phyloP scores from a whole-genome alignment of 2,888 invertebrate genomes.

The Hyposoter didymator region DNA sequence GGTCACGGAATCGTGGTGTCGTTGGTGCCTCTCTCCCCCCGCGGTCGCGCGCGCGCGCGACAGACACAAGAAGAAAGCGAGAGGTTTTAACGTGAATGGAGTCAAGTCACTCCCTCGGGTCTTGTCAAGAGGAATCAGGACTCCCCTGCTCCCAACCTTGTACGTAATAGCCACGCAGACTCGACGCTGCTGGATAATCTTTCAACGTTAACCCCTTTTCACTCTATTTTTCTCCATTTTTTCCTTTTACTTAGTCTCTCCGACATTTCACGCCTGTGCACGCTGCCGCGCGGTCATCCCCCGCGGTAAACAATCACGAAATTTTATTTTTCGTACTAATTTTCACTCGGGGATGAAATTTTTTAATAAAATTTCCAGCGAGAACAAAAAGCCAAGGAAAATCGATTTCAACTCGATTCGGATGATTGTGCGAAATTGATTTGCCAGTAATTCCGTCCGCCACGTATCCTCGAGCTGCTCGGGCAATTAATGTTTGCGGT shows the following conservation, averaged over 20 bases:
- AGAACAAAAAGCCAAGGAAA: no score
- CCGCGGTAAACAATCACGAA: neutral
- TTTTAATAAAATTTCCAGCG: no score
- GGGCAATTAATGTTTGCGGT: conserved; percentile 30
- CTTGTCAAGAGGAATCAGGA: conserved; percentile 52
- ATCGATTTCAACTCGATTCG: neutral
- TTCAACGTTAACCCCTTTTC: conserved; percentile 30
- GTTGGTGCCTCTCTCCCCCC: conserved; percentile 7
- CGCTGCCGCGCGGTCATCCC: neutral
- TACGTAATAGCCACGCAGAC: neutral
- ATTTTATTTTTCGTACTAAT: neutral
- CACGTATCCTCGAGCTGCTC: neutral
- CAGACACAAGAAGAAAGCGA: neutral
- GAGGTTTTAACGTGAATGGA: conserved; percentile 23
- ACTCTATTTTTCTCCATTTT: neutral
- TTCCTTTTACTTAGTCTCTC: neutral
- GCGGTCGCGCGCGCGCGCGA: no score
- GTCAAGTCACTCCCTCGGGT: conserved; percentile 45
- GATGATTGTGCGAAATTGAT: neutral
- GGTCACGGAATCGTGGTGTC: conserved; percentile 27
- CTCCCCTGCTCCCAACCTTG: neutral
- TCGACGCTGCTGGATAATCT: conserved; percentile 25
- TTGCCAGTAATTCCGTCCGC: neutral
- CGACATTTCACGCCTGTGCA: neutral
- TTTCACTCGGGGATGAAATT: neutral